Conservation (phyloP, 2,888 invertebrate species). For the Tryphoninae sp. region DNA sequence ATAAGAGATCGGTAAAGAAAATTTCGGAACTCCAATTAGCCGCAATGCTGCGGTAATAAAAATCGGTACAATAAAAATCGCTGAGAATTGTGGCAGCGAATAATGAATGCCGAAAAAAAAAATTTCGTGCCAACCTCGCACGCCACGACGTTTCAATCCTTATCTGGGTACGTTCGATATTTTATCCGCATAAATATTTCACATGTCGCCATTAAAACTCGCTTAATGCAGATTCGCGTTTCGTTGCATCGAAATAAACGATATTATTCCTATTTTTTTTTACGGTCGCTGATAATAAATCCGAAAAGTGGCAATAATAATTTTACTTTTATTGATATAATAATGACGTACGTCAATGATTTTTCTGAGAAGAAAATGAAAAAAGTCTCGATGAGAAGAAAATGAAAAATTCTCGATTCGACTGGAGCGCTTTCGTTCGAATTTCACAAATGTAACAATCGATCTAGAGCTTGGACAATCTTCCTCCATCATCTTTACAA, state of each 20-base stretch:
- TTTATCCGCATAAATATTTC: not conserved
- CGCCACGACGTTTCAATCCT: slow-evolving; percentile 15
- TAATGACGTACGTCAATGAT: too few species aligned
- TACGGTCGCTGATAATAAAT: too few species aligned
- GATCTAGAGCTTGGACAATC: too few species aligned
- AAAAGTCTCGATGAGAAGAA: not conserved
- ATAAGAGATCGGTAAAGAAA: slow-evolving; percentile 25
- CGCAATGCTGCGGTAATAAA: slow-evolving; percentile 38
- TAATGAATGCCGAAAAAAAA: slow-evolving; percentile 16
- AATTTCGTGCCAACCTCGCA: not conserved
- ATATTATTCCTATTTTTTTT: too few species aligned
- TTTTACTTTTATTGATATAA: too few species aligned
- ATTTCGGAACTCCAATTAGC: slow-evolving; percentile 50
- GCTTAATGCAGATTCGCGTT: not conserved
- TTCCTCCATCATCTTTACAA: not conserved
- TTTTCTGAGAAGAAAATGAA: not conserved
- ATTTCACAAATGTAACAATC: too few species aligned
- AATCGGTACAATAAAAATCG: slow-evolving; percentile 48
- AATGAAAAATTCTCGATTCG: too few species aligned
- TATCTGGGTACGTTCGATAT: slow-evolving; percentile 9
- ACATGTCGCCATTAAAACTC: not conserved
- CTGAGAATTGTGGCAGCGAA: slow-evolving; percentile 29
- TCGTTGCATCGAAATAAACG: not conserved
- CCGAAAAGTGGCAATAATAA: too few species aligned
- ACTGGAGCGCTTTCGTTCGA: too few species aligned